These are phyloP conservation scores for Cepaea hortensis DNA, from an alignment of 2,888 invertebrate genomes.

Conservation along the genomic window DNA sequence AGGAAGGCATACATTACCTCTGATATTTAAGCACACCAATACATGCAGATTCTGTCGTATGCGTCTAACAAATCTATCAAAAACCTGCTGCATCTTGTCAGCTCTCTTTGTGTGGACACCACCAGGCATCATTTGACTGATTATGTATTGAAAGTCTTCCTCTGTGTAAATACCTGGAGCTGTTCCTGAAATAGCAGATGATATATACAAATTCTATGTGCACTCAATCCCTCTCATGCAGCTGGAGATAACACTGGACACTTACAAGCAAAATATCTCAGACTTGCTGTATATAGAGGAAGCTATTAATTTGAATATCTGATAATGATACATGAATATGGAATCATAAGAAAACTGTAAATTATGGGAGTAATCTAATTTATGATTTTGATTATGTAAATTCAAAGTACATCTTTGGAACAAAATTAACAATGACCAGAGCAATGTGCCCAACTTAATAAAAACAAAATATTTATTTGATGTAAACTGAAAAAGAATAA, in stretches of 20 bases:
- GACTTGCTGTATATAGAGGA: too few species aligned
- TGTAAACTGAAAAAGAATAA: too few species aligned
- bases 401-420: too few species aligned
- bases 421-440: too few species aligned
- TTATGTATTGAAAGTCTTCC: slow-evolving; percentile 71
- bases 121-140: slow-evolving; percentile 74
- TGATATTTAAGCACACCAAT: slow-evolving; percentile 70
- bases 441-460: too few species aligned
- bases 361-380: too few species aligned
- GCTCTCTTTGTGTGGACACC: slow-evolving; percentile 72
- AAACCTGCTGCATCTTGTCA: slow-evolving; percentile 73
- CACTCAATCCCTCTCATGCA: background rate
- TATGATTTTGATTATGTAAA: too few species aligned
- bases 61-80: slow-evolving; percentile 68
- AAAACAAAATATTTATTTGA: too few species aligned
- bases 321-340: too few species aligned
- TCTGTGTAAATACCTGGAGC: slow-evolving; percentile 72
- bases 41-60: slow-evolving; percentile 73
- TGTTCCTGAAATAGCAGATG: slow-evolving; percentile 60
- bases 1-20: slow-evolving; percentile 57
- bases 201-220: background rate
- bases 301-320: too few species aligned
- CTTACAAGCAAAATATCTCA: background rate
- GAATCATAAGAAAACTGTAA: too few species aligned
- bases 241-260: background rate